A percentile compares a stretch with the other conserved stretches of the same genome.
phyloP scores from a whole-genome alignment of 2,797 vertebrate species.

The Psittacula derbiana region DNA sequence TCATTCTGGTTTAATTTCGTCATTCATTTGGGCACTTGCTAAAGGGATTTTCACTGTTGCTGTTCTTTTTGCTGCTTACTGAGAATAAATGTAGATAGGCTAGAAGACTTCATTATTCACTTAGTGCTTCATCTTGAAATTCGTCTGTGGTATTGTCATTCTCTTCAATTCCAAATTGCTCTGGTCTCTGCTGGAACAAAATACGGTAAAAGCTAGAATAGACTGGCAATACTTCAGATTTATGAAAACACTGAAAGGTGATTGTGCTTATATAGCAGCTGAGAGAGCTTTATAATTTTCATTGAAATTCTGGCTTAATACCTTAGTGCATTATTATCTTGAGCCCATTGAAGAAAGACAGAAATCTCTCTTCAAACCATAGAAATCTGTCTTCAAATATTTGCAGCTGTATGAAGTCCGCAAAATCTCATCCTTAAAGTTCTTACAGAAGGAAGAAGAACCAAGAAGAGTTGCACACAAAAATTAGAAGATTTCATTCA shows the following conservation, averaged over 20 bases:
- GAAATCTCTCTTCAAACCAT: background rate
- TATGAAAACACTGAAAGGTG: background rate
- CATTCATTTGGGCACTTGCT: background rate
- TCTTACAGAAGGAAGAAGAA: background rate
- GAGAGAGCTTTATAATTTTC: background rate
- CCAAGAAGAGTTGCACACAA: background rate
- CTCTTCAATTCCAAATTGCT: background rate
- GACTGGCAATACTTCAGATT: background rate
- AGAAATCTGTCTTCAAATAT: background rate
- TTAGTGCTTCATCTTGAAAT: background rate
- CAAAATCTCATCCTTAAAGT: background rate
- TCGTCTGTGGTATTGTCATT: background rate
- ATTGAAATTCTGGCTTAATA: background rate
- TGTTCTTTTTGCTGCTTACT: background rate
- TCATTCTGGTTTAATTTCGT: background rate
- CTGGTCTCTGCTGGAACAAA: background rate
- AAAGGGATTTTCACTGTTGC: background rate
- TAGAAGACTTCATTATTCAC: background rate
- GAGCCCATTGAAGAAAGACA: background rate
- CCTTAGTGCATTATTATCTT: background rate
- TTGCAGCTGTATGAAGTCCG: background rate
- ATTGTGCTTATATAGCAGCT: background rate
- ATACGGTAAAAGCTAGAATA: background rate
- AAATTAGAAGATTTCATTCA: background rate
- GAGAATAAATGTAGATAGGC: background rate